These are phyloP conservation scores for Chymomyza amoena DNA, from an alignment of 2,888 invertebrate species.

Conservation along the genomic window DNA sequence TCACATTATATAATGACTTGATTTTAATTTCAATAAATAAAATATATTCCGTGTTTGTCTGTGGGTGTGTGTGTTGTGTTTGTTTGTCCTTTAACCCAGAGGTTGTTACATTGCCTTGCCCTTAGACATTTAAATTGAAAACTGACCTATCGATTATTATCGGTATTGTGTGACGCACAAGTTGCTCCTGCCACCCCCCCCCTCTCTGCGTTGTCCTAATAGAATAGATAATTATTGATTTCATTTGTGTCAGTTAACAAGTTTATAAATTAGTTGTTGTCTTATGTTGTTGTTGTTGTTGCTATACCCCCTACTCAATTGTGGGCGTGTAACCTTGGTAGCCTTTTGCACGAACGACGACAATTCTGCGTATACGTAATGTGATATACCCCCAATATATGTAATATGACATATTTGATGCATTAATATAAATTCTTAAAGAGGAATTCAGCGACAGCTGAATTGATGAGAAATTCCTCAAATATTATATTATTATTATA, in stretches of 20 bases:
- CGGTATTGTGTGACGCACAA: neutral
- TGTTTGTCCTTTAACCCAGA: neutral
- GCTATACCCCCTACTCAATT: neutral
- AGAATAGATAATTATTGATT: constrained; percentile 9
- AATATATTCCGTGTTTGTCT: neutral
- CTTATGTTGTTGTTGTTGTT: neutral
- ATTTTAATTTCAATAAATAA: neutral
- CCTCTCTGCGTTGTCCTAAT: neutral
- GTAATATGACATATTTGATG: neutral
- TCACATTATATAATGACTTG: neutral
- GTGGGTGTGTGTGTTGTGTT: too few relatives aligned
- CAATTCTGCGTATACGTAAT: neutral
- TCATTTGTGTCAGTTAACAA: constrained; percentile 13
- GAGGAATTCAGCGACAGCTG: neutral
- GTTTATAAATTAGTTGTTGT: constrained; percentile 21
- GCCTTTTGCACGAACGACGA: neutral
- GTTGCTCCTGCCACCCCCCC: neutral
- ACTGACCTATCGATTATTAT: neutral
- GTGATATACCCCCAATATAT: neutral
- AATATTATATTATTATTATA: neutral
- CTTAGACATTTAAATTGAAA: neutral
- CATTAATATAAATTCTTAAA: neutral
- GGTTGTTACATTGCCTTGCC: neutral
- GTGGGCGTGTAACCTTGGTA: constrained; percentile 3
- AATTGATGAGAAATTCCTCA: neutral